Evolutionary conservation across 92 coral and sea anemone genomes (phyloP).

Genomic region (Pocillopora grandis): DNA sequence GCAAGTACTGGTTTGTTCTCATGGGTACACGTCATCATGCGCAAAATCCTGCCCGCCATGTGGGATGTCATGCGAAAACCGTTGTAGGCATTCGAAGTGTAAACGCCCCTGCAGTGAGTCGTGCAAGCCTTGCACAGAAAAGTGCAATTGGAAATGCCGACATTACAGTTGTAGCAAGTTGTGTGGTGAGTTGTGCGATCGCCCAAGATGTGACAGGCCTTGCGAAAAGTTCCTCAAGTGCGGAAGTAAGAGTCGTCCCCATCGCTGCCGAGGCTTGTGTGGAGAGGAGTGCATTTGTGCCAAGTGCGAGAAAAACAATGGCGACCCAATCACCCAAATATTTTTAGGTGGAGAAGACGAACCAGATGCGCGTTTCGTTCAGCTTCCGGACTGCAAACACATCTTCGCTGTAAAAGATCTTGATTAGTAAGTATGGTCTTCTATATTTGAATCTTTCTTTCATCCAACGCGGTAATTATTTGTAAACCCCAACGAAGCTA

Average conservation of each 20-base stretch:
- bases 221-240: conserved; percentile 50
- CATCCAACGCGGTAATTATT: neutral
- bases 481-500: too few species aligned
- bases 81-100: conserved; percentile 60
- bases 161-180: conserved; percentile 65
- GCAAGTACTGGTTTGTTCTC: conserved; percentile 68
- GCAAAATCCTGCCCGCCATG: conserved; percentile 77
- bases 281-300: conserved; percentile 77
- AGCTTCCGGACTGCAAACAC: conserved; percentile 78
- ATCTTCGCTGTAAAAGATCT: conserved; percentile 78
- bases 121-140: conserved; percentile 62
- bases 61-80: conserved; percentile 42
- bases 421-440: conserved; percentile 36
- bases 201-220: conserved; percentile 78
- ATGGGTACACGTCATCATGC: conserved; percentile 54
- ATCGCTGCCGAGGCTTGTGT: conserved; percentile 73
- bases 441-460: neutral
- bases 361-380: conserved; percentile 65
- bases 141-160: conserved; percentile 71
- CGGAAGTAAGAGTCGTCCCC: conserved; percentile 20
- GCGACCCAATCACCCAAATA: conserved; percentile 47
- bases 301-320: conserved; percentile 52
- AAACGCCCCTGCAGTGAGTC: conserved; percentile 53
- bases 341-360: conserved; percentile 74
- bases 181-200: conserved; percentile 67